Percentiles rank a stretch among this genome's conserved stretches.
phyloP scores from a whole-genome alignment of 2,888 invertebrate genomes.

The Eupithecia inturbata region DNA sequence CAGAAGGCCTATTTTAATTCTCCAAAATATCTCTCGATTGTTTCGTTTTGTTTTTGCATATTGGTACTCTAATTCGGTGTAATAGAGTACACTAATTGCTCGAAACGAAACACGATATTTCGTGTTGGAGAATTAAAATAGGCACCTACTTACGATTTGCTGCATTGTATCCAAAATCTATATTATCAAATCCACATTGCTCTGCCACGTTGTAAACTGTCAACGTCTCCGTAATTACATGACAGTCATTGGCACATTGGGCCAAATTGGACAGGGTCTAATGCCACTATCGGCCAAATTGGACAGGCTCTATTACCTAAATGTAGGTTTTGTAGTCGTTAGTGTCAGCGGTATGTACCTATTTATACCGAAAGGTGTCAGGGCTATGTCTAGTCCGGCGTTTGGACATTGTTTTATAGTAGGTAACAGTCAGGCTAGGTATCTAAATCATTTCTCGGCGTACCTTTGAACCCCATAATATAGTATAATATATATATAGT shows the following conservation, averaged over 20 bases:
- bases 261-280: slow-evolving; percentile 28
- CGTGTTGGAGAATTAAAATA: no score
- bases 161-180: slow-evolving; percentile 6
- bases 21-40: no score
- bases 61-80: no score
- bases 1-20: no score
- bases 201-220: slow-evolving; percentile 11
- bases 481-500: no score
- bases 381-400: slow-evolving; percentile 22
- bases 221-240: slow-evolving; percentile 29
- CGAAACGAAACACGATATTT: no score
- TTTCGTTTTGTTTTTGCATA: no score
- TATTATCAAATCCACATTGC: slow-evolving; percentile 18
- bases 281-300: slow-evolving; percentile 21
- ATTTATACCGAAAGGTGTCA: background rate
- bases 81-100: no score
- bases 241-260: slow-evolving; percentile 26
- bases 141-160: background rate
- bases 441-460: background rate
- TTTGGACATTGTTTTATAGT: slow-evolving; percentile 23
- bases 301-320: slow-evolving; percentile 27
- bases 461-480: background rate
- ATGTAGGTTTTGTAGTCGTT: slow-evolving; percentile 35
- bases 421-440: background rate
- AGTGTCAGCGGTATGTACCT: slow-evolving; percentile 24